These are phyloP conservation scores for Solenodon paradoxus DNA, from an alignment of 2,113 vertebrate species.

Conservation along the genomic window DNA sequence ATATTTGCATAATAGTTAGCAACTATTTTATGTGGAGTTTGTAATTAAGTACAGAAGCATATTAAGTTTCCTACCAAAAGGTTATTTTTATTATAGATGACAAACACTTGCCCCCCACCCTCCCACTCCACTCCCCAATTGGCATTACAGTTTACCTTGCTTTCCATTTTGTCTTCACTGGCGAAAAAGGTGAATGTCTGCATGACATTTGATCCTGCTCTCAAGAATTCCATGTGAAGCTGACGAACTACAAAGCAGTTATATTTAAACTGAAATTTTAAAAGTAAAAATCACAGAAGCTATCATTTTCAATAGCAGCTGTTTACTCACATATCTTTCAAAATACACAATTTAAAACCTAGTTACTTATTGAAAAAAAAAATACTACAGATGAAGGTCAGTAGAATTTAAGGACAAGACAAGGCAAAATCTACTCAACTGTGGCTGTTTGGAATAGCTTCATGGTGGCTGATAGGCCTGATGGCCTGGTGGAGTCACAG, in stretches of 20 bases:
- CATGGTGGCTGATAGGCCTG: background rate
- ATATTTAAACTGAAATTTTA: background rate
- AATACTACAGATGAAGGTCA: background rate
- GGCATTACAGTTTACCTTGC: slow-evolving; percentile 85
- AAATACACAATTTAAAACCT: background rate
- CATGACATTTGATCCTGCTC: slow-evolving; percentile 92
- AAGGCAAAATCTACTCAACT: background rate
- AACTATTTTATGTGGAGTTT: background rate
- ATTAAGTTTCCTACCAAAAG: background rate
- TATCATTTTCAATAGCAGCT: background rate
- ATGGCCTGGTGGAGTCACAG: too few species aligned
- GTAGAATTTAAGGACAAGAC: background rate
- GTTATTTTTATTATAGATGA: slow-evolving; percentile 81
- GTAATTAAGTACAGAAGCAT: background rate
- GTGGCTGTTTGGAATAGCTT: background rate
- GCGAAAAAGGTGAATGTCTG: slow-evolving; percentile 97
- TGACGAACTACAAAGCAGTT: slow-evolving; percentile 87
- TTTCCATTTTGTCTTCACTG: slow-evolving; percentile 93
- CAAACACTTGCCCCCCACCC: too few species aligned
- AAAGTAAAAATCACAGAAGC: background rate
- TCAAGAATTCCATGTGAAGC: slow-evolving; percentile 95
- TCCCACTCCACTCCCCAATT: background rate
- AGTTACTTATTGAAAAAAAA: background rate
- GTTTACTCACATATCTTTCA: background rate
- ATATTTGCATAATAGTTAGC: background rate